Evolutionary conservation across 2,797 vertebrate species (phyloP).

Genomic region (Tragelaphus oryx): DNA sequence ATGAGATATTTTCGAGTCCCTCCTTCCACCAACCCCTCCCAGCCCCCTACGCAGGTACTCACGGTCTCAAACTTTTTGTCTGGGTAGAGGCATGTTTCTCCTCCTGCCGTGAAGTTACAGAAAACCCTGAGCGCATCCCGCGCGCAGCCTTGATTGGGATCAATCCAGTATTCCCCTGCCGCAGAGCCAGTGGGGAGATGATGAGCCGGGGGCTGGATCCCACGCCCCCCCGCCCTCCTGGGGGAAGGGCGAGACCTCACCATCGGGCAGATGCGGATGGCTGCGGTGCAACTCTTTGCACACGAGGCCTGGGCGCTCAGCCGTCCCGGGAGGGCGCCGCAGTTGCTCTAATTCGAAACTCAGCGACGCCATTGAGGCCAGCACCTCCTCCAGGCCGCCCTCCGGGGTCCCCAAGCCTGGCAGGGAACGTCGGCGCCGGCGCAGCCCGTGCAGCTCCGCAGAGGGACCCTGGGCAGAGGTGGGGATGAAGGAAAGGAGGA

Average conservation of each 20-base stretch:
- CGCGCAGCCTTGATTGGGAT: slow-evolving; percentile 94
- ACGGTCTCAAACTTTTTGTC: slow-evolving; percentile 88
- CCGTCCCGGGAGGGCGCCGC: slow-evolving; percentile 88
- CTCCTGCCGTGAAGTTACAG: slow-evolving; percentile 94
- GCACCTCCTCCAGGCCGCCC: slow-evolving; percentile 92
- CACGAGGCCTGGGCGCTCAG: slow-evolving; percentile 88
- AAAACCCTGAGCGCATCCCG: slow-evolving; percentile 90
- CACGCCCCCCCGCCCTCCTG: background rate
- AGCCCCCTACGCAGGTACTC: slow-evolving; percentile 9
- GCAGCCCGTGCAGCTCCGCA: slow-evolving; percentile 81
- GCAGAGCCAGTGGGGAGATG: background rate
- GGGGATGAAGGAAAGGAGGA: background rate
- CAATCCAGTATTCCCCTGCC: slow-evolving; percentile 95
- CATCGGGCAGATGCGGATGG: slow-evolving; percentile 87
- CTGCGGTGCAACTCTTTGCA: slow-evolving; percentile 91
- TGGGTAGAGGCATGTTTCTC: slow-evolving; percentile 92
- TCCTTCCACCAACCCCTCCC: background rate
- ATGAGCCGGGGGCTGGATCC: background rate
- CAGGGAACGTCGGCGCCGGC: slow-evolving; percentile 80
- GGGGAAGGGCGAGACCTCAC: slow-evolving; percentile 71
- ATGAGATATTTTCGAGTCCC: background rate
- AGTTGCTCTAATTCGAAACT: slow-evolving; percentile 90
- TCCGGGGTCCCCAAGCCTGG: slow-evolving; percentile 73
- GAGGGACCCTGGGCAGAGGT: slow-evolving; percentile 82
- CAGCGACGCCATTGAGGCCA: slow-evolving; percentile 89